Evolutionary conservation across 1,140 invertebrate genomes (phyloP).

Genomic region (Lethocerus indicus): DNA sequence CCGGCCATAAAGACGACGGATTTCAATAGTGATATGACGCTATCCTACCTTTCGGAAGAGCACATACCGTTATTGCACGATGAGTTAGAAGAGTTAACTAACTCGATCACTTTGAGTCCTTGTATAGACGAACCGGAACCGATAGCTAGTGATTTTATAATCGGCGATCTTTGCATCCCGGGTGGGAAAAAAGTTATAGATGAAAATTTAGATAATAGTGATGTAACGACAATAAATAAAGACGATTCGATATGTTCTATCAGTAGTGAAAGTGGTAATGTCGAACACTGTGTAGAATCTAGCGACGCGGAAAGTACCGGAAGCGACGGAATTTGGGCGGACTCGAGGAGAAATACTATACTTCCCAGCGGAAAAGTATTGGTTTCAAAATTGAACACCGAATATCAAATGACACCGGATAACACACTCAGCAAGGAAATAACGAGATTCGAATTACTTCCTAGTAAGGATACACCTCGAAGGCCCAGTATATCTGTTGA

Average conservation of each 20-base stretch:
- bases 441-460: conserved; percentile 16
- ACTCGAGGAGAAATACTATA: conserved; percentile 18
- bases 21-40: no score
- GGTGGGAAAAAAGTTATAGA: no score
- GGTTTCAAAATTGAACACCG: neutral
- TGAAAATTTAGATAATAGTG: no score
- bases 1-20: no score
- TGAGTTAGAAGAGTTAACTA: conserved; percentile 7
- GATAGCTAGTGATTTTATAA: no score
- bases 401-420: neutral
- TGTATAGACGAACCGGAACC: no score
- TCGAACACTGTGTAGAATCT: conserved; percentile 9
- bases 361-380: conserved; percentile 10
- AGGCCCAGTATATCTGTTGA: conserved; percentile 21
- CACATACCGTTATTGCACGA: conserved; percentile 12
- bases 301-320: conserved; percentile 13
- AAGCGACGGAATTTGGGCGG: conserved; percentile 17
- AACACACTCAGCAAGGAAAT: conserved; percentile 7
- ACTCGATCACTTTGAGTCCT: neutral
- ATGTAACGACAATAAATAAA: no score
- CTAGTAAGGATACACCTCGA: conserved; percentile 16
- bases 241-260: no score
- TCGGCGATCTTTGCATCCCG: no score
- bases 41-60: conserved; percentile 7
- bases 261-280: conserved; percentile 4